Percentiles rank a stretch among this genome's conserved stretches.
Conservation (phyloP, 2,888 invertebrate genomes). For the Margaritifera margaritifera region DNA sequence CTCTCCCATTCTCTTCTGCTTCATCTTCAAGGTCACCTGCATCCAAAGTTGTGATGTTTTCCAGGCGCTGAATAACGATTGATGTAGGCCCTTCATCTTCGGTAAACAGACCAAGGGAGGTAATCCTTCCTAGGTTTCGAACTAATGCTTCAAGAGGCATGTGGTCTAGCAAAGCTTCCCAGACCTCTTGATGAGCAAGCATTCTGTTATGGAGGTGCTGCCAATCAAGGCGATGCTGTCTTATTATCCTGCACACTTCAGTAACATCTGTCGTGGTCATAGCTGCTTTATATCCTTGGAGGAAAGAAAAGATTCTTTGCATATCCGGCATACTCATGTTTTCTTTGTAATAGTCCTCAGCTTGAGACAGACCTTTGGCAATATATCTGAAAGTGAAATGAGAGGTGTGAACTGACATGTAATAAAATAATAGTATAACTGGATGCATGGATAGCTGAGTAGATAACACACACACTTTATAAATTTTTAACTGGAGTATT, state of each 20-base stretch:
- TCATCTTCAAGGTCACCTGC: conserved; percentile 2
- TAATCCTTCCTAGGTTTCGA: conserved; percentile 60
- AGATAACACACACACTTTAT: too few species aligned
- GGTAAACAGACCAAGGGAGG: conserved; percentile 18
- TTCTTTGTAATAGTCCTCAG: conserved; percentile 37
- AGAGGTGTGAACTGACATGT: too few species aligned
- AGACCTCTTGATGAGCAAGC: conserved; percentile 79
- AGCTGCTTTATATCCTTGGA: conserved; percentile 57
- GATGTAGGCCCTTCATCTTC: conserved; percentile 4
- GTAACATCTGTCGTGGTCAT: conserved; percentile 33
- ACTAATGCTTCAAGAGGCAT: conserved; percentile 73
- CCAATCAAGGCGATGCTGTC: conserved; percentile 76
- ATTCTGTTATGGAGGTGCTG: conserved; percentile 81
- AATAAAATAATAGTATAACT: too few species aligned
- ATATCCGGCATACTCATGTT: conserved; percentile 10
- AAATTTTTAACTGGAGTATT: too few species aligned
- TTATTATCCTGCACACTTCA: conserved; percentile 45
- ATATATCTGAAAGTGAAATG: conserved; percentile 30
- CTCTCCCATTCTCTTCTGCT: background rate
- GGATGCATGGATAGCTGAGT: too few species aligned
- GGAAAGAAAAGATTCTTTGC: conserved; percentile 42
- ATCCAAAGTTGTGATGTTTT: conserved; percentile 29
- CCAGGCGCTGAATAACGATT: conserved; percentile 1
- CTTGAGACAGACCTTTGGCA: conserved; percentile 47
- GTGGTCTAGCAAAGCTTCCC: conserved; percentile 67